Evolutionary conservation across 2,888 invertebrate genomes (phyloP).

Genomic region (Cryptosula pallasiana): DNA sequence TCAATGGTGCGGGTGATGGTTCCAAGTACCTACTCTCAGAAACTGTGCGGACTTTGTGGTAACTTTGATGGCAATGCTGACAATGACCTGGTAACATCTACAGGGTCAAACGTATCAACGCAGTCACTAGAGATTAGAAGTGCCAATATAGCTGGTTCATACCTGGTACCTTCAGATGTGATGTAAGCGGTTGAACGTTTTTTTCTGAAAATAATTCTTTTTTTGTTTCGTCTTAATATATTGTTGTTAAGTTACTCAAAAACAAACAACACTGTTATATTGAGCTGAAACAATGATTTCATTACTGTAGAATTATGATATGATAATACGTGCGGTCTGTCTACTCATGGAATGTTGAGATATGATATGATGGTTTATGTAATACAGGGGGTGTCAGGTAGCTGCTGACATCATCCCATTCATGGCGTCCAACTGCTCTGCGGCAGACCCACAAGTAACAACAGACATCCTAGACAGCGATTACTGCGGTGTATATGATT

Average conservation of each 20-base stretch:
- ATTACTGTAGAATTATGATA: no score
- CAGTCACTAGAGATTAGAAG: not conserved
- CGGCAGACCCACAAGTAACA: not conserved
- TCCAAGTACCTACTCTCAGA: not conserved
- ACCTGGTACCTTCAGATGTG: not conserved
- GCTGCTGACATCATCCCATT: not conserved
- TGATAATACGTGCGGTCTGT: no score
- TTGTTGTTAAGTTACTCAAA: no score
- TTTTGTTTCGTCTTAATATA: no score
- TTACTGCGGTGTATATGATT: constrained; percentile 9
- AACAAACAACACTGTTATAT: no score
- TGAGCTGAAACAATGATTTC: no score
- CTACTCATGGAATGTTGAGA: no score
- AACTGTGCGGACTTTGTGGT: constrained; percentile 16
- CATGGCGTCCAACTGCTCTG: not conserved
- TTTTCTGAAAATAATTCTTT: no score
- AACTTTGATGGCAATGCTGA: not conserved
- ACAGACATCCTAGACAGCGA: not conserved
- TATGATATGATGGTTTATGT: no score
- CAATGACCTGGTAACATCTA: not conserved
- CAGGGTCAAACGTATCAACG: not conserved
- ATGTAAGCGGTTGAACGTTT: no score
- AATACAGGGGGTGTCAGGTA: not conserved
- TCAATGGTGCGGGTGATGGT: not conserved
- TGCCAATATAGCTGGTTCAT: not conserved